phyloP scores from a whole-genome alignment of 2,888 invertebrate genomes.

The Ctena decussata region DNA sequence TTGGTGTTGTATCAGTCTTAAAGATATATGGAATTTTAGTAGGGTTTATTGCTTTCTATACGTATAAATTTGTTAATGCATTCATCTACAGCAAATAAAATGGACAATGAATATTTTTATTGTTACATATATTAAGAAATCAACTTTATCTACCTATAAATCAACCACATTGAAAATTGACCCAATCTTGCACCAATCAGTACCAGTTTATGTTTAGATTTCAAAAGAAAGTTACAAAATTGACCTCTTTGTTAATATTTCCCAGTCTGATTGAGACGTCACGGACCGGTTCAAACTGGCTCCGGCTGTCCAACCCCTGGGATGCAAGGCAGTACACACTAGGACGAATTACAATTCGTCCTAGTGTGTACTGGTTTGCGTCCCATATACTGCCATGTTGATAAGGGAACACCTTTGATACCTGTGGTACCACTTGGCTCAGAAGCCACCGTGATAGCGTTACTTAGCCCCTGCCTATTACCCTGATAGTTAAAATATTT shows the following conservation, averaged over 20 bases:
- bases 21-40: no score
- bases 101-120: slow-evolving; percentile 2
- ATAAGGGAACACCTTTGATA: not conserved
- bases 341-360: not conserved
- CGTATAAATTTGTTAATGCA: no score
- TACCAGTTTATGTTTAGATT: not conserved
- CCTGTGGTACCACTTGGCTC: not conserved
- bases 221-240: not conserved
- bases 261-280: not conserved
- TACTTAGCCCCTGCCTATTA: not conserved
- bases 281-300: not conserved
- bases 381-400: no score
- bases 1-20: no score
- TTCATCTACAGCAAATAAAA: not conserved
- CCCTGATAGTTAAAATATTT: not conserved
- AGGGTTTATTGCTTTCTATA: no score
- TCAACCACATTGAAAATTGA: not conserved
- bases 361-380: no score
- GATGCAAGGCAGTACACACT: not conserved
- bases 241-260: not conserved
- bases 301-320: not conserved
- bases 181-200: slow-evolving; percentile 2
- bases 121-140: not conserved
- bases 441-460: not conserved
- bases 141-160: not conserved